These are phyloP conservation scores for Aphaenogaster floridana DNA, from an alignment of 1,140 invertebrate genomes.

Conservation along the genomic window DNA sequence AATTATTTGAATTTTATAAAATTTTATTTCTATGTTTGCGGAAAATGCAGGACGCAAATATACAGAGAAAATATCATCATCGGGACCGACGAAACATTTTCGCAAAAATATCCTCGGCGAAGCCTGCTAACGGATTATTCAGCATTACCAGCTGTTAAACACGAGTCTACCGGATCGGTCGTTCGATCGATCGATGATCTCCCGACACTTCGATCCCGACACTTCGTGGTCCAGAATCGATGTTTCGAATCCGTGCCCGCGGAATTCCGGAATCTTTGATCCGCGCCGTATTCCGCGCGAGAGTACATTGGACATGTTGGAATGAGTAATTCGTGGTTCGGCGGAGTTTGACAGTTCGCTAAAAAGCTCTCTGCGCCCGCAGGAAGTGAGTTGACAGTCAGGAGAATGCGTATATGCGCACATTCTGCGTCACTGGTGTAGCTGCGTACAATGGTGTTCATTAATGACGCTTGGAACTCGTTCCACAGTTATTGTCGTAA, in stretches of 20 bases:
- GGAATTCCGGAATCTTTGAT: slow-evolving; percentile 71
- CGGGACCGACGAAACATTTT: slow-evolving; percentile 34
- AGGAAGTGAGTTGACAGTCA: slow-evolving; percentile 69
- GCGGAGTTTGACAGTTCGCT: slow-evolving; percentile 78
- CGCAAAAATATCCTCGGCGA: not conserved
- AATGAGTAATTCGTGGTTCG: slow-evolving; percentile 76
- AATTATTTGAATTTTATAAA: slow-evolving; percentile 15
- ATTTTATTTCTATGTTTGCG: slow-evolving; percentile 11
- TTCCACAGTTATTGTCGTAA: slow-evolving; percentile 14
- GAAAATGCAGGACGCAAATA: not conserved
- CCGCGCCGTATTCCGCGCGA: slow-evolving; percentile 35
- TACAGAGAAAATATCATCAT: not conserved
- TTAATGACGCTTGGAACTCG: slow-evolving; percentile 25
- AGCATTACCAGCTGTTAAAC: not conserved
- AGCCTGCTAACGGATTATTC: slow-evolving; percentile 31
- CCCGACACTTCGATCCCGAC: slow-evolving; percentile 30
- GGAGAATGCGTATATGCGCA: slow-evolving; percentile 67
- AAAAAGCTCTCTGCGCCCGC: slow-evolving; percentile 71
- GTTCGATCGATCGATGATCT: slow-evolving; percentile 60
- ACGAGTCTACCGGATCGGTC: slow-evolving; percentile 37
- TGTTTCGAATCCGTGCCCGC: slow-evolving; percentile 68
- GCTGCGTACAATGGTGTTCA: slow-evolving; percentile 26
- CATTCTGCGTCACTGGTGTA: not conserved
- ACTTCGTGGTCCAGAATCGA: slow-evolving; percentile 63
- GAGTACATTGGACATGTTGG: slow-evolving; percentile 57